phyloP scores from a whole-genome alignment of 2,888 invertebrate species.

The Archips crataeganus region DNA sequence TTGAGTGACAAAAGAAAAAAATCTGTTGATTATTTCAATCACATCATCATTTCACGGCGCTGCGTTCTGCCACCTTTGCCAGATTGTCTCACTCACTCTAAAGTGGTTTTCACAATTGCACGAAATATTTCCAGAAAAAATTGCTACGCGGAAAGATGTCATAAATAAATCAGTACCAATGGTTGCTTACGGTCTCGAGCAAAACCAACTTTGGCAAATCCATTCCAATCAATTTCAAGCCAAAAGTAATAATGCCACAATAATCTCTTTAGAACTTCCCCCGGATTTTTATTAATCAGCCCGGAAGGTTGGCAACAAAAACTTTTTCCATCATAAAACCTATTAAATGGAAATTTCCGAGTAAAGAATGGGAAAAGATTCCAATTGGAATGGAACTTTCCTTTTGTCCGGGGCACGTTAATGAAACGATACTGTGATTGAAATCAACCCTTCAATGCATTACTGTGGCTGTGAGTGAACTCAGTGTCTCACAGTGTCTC shows the following conservation, averaged over 20 bases:
- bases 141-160: too few species aligned
- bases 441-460: neutral
- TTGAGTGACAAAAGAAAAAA: too few species aligned
- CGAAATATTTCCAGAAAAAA: too few species aligned
- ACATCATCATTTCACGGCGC: too few species aligned
- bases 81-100: too few species aligned
- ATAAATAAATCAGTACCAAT: neutral
- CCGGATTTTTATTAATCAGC: conserved; percentile 37
- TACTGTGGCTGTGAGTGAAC: neutral
- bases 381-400: conserved; percentile 27
- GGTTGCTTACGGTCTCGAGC: neutral
- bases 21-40: too few species aligned
- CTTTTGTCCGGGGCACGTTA: conserved; percentile 11
- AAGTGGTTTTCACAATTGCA: too few species aligned
- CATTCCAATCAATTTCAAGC: conserved; percentile 17
- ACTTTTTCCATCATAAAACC: conserved; percentile 39
- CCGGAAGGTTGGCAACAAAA: conserved; percentile 33
- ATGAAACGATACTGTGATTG: conserved; percentile 10
- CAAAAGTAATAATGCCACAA: conserved; percentile 29
- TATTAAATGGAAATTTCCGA: conserved; percentile 34
- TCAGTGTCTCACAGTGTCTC: too few species aligned
- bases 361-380: conserved; percentile 29
- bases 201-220: conserved; percentile 1
- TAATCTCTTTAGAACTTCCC: conserved; percentile 34
- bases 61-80: too few species aligned